Conservation (phyloP, 2,797 vertebrate species). For the Caiman crocodilus region DNA sequence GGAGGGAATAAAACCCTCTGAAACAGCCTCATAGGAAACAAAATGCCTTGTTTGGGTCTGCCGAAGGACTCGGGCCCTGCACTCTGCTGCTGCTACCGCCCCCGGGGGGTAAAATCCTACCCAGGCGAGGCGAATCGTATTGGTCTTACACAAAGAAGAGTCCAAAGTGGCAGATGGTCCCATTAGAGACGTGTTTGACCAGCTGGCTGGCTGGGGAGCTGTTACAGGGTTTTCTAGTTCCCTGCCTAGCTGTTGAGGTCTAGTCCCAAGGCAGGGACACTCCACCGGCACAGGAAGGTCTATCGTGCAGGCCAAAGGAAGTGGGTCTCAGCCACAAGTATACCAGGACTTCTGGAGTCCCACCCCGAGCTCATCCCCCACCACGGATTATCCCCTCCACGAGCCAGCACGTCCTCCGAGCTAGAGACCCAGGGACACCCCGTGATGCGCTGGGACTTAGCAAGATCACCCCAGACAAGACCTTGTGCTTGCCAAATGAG, state of each 20-base stretch:
- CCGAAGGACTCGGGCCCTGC: too few species aligned
- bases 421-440: fast-evolving
- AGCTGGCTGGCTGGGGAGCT: too few species aligned
- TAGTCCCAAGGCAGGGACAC: too few species aligned
- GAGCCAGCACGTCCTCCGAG: not conserved
- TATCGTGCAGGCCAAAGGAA: not conserved
- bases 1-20: not conserved
- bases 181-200: too few species aligned
- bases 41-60: not conserved
- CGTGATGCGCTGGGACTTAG: not conserved
- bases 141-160: too few species aligned
- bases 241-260: too few species aligned
- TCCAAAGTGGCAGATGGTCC: too few species aligned
- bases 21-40: not conserved
- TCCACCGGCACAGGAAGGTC: not conserved
- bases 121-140: too few species aligned
- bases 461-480: not conserved
- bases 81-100: too few species aligned
- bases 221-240: too few species aligned
- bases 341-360: not conserved
- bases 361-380: not conserved
- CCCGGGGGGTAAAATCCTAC: too few species aligned
- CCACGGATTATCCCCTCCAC: not conserved
- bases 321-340: not conserved
- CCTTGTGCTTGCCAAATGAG: not conserved